A percentile compares a stretch with the other conserved stretches of the same genome.
Evolutionary conservation across 2,888 invertebrate species (phyloP).

Genomic region (Trachelus troglodyta): DNA sequence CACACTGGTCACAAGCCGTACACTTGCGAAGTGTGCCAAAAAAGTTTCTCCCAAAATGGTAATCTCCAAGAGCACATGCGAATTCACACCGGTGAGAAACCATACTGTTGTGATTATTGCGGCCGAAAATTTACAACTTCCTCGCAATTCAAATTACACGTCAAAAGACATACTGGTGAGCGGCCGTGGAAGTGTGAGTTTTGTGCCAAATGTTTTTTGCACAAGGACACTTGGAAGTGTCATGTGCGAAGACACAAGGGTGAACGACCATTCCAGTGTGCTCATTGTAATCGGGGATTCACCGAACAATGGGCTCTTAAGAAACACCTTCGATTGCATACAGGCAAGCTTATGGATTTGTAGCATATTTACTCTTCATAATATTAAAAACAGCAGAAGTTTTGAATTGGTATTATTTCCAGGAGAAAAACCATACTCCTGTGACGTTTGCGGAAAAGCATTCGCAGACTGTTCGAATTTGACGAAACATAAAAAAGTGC

Average conservation of each 20-base stretch:
- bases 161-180: slow-evolving; percentile 73
- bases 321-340: slow-evolving; percentile 75
- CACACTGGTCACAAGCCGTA: slow-evolving; percentile 79
- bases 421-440: slow-evolving; percentile 77
- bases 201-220: slow-evolving; percentile 72
- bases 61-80: slow-evolving; percentile 82
- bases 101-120: slow-evolving; percentile 77
- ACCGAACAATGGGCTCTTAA: slow-evolving; percentile 75
- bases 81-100: slow-evolving; percentile 84
- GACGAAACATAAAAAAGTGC: slow-evolving; percentile 74
- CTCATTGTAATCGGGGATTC: slow-evolving; percentile 71
- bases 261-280: slow-evolving; percentile 75
- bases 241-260: slow-evolving; percentile 77
- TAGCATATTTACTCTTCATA: background rate
- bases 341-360: slow-evolving; percentile 57
- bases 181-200: slow-evolving; percentile 72
- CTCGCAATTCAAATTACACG: slow-evolving; percentile 77
- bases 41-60: slow-evolving; percentile 81
- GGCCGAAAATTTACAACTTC: slow-evolving; percentile 79
- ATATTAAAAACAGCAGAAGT: background rate
- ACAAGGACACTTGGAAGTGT: slow-evolving; percentile 74
- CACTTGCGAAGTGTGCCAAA: slow-evolving; percentile 76
- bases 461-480: slow-evolving; percentile 84
- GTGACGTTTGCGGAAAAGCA: slow-evolving; percentile 77
- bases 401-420: background rate